Conservation (phyloP, 2,888 invertebrate species). For the Oxyscelio sp. region DNA sequence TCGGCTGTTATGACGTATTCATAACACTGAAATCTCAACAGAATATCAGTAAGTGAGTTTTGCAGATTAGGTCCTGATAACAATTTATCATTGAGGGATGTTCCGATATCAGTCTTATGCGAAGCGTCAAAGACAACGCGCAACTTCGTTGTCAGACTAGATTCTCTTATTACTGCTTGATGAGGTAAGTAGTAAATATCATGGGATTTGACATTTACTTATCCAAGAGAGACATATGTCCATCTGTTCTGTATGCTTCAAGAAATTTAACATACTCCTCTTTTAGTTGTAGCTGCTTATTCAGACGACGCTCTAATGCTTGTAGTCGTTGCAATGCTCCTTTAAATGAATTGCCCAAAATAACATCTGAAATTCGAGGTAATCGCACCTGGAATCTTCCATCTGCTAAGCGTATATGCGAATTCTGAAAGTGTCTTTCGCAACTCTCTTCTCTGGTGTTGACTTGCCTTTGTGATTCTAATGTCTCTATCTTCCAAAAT, state of each 20-base stretch:
- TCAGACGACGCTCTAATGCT: slow-evolving; percentile 47
- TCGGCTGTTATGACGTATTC: too few species aligned
- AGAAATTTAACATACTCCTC: background rate
- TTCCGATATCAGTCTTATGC: slow-evolving; percentile 44
- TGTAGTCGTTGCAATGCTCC: slow-evolving; percentile 48
- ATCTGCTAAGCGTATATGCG: slow-evolving; percentile 19
- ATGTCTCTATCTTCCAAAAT: slow-evolving; percentile 27
- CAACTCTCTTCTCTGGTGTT: slow-evolving; percentile 5
- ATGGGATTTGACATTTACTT: background rate
- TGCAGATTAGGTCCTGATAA: slow-evolving; percentile 24
- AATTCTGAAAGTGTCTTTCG: slow-evolving; percentile 38
- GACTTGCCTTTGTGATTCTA: slow-evolving; percentile 15
- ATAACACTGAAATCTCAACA: slow-evolving; percentile 21
- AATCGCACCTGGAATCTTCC: slow-evolving; percentile 65
- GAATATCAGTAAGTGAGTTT: slow-evolving; percentile 24
- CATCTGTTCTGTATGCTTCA: background rate
- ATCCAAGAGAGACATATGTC: background rate
- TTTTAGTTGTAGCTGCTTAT: slow-evolving; percentile 33
- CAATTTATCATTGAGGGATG: too few species aligned
- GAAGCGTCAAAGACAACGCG: too few species aligned
- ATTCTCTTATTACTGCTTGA: slow-evolving; percentile 67
- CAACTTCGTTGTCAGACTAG: slow-evolving; percentile 39
- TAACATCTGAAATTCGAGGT: slow-evolving; percentile 20
- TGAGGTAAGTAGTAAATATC: slow-evolving; percentile 77
- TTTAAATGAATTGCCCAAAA: slow-evolving; percentile 55